A percentile compares a stretch with the other conserved stretches of the same genome.
Evolutionary conservation across 2,113 vertebrate species (phyloP).

Genomic region (Pachycephala philippinensis): DNA sequence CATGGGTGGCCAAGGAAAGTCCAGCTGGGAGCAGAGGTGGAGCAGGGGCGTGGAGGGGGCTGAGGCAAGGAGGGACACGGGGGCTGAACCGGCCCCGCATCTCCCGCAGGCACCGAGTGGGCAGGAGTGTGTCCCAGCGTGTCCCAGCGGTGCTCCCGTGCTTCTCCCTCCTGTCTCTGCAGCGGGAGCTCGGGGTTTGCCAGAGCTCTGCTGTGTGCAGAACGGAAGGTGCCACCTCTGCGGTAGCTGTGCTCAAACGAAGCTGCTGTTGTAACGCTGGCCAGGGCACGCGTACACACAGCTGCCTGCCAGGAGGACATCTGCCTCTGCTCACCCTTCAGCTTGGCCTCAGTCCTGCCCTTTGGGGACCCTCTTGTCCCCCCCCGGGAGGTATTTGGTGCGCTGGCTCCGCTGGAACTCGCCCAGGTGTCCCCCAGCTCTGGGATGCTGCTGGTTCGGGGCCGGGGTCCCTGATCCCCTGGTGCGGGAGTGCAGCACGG

Average conservation of each 20-base stretch:
- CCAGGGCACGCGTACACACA: not conserved
- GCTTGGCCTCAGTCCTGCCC: not conserved
- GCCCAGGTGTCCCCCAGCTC: not conserved
- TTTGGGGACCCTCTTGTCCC: not conserved
- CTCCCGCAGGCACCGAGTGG: not conserved
- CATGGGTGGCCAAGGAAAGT: not conserved
- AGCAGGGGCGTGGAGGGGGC: not conserved
- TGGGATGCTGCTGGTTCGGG: not conserved
- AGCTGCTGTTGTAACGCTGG: not conserved
- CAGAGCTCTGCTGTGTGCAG: not conserved
- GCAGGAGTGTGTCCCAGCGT: not conserved
- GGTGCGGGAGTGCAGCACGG: accelerated
- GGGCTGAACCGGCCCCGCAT: too few relatives aligned
- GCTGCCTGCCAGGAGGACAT: not conserved
- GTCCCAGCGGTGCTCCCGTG: not conserved
- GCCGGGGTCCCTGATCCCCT: not conserved
- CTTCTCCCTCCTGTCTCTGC: not conserved
- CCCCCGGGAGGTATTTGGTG: accelerated
- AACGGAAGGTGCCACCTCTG: not conserved
- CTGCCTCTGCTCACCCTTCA: not conserved
- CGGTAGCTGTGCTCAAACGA: not conserved
- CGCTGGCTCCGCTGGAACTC: accelerated
- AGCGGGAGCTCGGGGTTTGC: not conserved
- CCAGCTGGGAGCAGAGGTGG: not conserved
- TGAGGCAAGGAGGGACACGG: not conserved